A percentile compares a stretch with the other conserved stretches of the same genome.
These are phyloP conservation scores for Corydoras sp. DNA, from an alignment of 2,113 vertebrate species.

Conservation along the genomic window DNA sequence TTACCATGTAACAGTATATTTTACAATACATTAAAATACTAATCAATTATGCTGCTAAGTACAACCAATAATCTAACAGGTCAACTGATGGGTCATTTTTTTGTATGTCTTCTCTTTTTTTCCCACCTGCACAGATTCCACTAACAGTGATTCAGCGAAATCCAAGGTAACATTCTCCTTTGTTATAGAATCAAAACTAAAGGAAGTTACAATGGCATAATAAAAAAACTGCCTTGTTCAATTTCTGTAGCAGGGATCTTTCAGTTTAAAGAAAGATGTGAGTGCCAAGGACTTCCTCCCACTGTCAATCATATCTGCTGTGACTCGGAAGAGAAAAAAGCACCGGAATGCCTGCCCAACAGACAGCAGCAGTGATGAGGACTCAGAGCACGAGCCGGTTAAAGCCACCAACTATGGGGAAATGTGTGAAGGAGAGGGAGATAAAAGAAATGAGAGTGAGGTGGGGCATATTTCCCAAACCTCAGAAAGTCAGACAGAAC, in stretches of 20 bases:
- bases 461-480: constrained; percentile 7
- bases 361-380: constrained; percentile 82
- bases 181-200: constrained; percentile 3
- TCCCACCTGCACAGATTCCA: constrained; percentile 68
- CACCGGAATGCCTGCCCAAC: constrained; percentile 64
- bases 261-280: constrained; percentile 71
- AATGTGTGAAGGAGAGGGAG: constrained; percentile 28
- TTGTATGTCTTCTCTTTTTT: constrained; percentile 16
- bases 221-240: neutral
- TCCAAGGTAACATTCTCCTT: constrained; percentile 72
- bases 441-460: constrained; percentile 16
- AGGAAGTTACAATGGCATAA: neutral
- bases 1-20: no score
- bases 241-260: constrained; percentile 64
- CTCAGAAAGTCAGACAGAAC: constrained; percentile 9
- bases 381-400: constrained; percentile 75
- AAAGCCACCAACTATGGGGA: constrained; percentile 55
- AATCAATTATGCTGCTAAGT: neutral
- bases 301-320: constrained; percentile 79
- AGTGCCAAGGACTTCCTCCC: constrained; percentile 78
- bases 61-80: neutral
- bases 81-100: neutral
- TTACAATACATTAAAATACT: no score
- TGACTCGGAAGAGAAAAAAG: constrained; percentile 87
- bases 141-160: constrained; percentile 81